Evolutionary conservation across 2,888 invertebrate species (phyloP).

Genomic region (Acronicta alni): DNA sequence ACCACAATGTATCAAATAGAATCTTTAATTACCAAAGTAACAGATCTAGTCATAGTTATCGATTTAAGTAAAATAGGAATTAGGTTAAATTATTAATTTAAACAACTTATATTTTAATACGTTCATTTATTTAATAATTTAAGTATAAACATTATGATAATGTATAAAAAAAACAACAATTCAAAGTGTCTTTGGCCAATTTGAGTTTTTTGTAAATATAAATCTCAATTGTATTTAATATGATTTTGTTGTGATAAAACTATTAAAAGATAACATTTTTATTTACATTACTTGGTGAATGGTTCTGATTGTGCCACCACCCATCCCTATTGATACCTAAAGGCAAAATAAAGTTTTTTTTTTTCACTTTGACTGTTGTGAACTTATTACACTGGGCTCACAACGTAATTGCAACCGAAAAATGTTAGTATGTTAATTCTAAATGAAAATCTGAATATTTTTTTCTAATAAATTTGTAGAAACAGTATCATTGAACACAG

Average conservation of each 20-base stretch:
- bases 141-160: slow-evolving; percentile 15
- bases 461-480: no score
- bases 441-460: no score
- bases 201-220: slow-evolving; percentile 7
- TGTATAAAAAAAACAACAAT: slow-evolving; percentile 23
- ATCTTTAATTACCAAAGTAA: slow-evolving; percentile 33
- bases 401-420: no score
- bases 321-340: no score
- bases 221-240: slow-evolving; percentile 17
- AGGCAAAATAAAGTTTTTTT: no score
- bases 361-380: no score
- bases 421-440: no score
- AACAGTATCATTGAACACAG: no score
- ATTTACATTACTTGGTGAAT: background rate
- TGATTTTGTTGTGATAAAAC: slow-evolving; percentile 32
- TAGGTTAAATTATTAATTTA: slow-evolving; percentile 22
- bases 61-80: slow-evolving; percentile 16
- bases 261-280: slow-evolving; percentile 3
- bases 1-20: slow-evolving; percentile 14
- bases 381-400: no score
- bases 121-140: slow-evolving; percentile 19
- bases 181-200: slow-evolving; percentile 36
- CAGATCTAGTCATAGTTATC: slow-evolving; percentile 61
- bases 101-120: slow-evolving; percentile 27
- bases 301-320: background rate